Conservation (phyloP, 2,113 vertebrate genomes). For the Laticauda laticaudata region DNA sequence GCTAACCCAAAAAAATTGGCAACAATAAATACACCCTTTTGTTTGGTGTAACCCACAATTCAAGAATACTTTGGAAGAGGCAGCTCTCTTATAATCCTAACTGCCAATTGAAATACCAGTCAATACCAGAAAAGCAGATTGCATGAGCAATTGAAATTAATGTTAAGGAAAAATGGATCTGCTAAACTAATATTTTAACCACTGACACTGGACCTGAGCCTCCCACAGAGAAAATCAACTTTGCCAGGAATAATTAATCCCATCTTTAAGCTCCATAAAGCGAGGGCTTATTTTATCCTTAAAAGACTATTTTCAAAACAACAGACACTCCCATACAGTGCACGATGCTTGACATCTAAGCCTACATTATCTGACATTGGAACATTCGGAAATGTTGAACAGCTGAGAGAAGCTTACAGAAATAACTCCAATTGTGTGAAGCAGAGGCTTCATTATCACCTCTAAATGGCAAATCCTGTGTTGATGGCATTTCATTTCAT, state of each 20-base stretch:
- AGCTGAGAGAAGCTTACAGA: slow-evolving; percentile 36
- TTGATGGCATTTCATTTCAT: slow-evolving; percentile 25
- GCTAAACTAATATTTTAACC: background rate
- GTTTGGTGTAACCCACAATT: background rate
- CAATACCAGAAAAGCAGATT: background rate
- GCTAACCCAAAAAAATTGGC: background rate
- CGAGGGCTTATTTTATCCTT: background rate
- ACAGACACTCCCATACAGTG: background rate
- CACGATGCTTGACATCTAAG: background rate
- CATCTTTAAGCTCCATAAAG: accelerated
- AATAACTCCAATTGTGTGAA: slow-evolving; percentile 39
- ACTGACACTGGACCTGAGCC: background rate
- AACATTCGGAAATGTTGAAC: slow-evolving; percentile 36
- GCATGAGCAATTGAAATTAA: background rate
- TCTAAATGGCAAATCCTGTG: slow-evolving; percentile 42
- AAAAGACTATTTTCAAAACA: background rate
- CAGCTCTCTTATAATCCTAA: background rate
- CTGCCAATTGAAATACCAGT: background rate
- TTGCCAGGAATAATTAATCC: slow-evolving; percentile 18
- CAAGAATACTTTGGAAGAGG: background rate
- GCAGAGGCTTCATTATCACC: slow-evolving; percentile 31
- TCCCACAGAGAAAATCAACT: background rate
- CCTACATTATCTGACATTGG: slow-evolving; percentile 33
- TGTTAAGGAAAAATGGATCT: background rate
- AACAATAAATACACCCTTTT: background rate